Percentiles rank a stretch among this genome's conserved stretches.
phyloP scores from a whole-genome alignment of 2,888 invertebrate species.

The Syritta pipiens region DNA sequence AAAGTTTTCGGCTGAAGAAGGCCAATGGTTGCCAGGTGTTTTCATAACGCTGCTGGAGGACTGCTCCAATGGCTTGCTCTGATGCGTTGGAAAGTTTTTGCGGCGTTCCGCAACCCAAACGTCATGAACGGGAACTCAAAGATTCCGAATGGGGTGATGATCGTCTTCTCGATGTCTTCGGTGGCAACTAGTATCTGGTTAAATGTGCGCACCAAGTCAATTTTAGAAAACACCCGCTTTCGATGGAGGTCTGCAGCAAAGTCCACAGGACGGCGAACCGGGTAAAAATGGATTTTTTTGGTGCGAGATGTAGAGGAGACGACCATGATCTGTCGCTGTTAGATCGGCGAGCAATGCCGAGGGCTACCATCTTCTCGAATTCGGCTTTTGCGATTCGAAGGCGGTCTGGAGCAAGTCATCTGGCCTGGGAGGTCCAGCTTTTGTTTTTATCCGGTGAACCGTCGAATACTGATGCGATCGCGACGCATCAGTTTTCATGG shows the following conservation, averaged over 20 bases:
- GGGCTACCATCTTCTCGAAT: conserved; percentile 6
- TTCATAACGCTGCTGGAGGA: background rate
- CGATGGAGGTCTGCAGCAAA: conserved; percentile 45
- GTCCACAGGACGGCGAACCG: conserved; percentile 69
- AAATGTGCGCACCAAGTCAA: too few species aligned
- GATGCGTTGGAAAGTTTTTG: conserved; percentile 28
- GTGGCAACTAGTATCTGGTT: too few species aligned
- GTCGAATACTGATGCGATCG: conserved; percentile 4
- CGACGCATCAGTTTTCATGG: too few species aligned
- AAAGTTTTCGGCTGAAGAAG: conserved; percentile 20
- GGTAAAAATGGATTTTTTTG: conserved; percentile 71
- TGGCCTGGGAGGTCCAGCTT: background rate
- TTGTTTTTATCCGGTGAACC: conserved; percentile 22
- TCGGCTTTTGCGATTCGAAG: conserved; percentile 2
- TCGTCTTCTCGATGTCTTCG: too few species aligned
- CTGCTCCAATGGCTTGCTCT: conserved; percentile 25
- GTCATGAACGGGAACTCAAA: too few species aligned
- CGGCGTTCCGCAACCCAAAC: too few species aligned
- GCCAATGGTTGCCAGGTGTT: conserved; percentile 27
- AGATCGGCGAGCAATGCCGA: background rate
- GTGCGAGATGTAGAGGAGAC: background rate
- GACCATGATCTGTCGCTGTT: background rate
- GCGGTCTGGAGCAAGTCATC: conserved; percentile 1
- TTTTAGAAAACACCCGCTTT: conserved; percentile 47
- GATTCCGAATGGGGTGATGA: too few species aligned